These are phyloP conservation scores for Sycophaga agraensis DNA, from an alignment of 1,140 invertebrate genomes.

Conservation along the genomic window DNA sequence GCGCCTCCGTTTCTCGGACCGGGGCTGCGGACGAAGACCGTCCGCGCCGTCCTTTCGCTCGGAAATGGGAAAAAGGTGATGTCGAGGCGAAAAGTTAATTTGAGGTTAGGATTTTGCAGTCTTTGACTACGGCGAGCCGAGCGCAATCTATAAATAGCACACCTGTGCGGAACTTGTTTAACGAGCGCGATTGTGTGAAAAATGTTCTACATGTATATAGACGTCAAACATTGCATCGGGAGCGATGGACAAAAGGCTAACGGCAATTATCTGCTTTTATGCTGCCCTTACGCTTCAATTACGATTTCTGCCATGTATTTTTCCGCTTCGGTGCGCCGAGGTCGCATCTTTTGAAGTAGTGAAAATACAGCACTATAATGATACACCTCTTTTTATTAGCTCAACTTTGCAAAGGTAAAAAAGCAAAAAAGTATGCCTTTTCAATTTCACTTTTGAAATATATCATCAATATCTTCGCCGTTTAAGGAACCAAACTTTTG, in stretches of 20 bases:
- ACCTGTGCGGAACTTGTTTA: too few relatives aligned
- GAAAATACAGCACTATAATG: constrained; percentile 13
- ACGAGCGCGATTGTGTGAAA: too few relatives aligned
- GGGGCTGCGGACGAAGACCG: background rate
- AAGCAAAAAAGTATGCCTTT: background rate
- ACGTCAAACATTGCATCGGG: background rate
- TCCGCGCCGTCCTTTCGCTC: too few relatives aligned
- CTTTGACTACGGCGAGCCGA: too few relatives aligned
- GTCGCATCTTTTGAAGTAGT: constrained; percentile 17
- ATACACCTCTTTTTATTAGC: constrained; percentile 13
- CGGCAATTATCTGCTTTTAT: constrained; percentile 17
- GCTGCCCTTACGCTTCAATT: constrained; percentile 14
- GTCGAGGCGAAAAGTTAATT: too few relatives aligned
- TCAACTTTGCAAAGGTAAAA: background rate
- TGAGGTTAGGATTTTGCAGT: too few relatives aligned
- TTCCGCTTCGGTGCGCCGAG: background rate
- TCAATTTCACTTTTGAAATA: constrained; percentile 17
- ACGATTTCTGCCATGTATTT: constrained; percentile 9
- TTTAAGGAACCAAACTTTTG: background rate
- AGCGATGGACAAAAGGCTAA: background rate
- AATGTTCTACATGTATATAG: too few relatives aligned
- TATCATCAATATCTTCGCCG: background rate
- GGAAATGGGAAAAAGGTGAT: too few relatives aligned
- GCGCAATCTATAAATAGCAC: too few relatives aligned
- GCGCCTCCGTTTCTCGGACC: background rate